A percentile compares a stretch with the other conserved stretches of the same genome.
Evolutionary conservation across 2,797 vertebrate genomes (phyloP).

Genomic region (Eupleurogrammus muticus): DNA sequence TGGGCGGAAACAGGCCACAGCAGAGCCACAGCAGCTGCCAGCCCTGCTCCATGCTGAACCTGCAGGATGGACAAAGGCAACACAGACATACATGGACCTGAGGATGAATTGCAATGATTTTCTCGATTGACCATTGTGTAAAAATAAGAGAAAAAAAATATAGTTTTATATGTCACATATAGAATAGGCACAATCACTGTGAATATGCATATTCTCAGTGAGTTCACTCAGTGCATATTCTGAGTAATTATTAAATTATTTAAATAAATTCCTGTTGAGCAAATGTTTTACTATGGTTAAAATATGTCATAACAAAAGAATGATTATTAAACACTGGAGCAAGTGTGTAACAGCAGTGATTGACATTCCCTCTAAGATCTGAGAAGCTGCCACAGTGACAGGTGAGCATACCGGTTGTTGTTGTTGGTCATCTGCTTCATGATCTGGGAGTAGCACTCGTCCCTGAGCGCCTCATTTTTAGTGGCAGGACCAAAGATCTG

Average conservation of each 20-base stretch:
- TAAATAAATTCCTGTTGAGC: not conserved
- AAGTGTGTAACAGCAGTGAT: not conserved
- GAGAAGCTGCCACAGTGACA: not conserved
- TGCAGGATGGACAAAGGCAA: slow-evolving; percentile 54
- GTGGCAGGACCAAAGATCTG: slow-evolving; percentile 91
- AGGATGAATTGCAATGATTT: too few species aligned
- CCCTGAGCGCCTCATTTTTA: slow-evolving; percentile 85
- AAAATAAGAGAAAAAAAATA: too few species aligned
- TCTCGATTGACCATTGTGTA: too few species aligned
- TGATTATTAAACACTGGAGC: not conserved
- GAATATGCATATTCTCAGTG: too few species aligned
- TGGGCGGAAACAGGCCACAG: slow-evolving; percentile 93
- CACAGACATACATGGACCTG: too few species aligned
- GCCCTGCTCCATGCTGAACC: slow-evolving; percentile 91
- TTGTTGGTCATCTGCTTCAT: slow-evolving; percentile 97
- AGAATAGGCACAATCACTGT: too few species aligned
- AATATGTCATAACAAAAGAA: not conserved
- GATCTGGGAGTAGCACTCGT: slow-evolving; percentile 98
- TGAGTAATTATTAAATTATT: too few species aligned
- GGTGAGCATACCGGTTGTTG: slow-evolving; percentile 84
- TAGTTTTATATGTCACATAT: too few species aligned
- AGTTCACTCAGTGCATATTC: too few species aligned
- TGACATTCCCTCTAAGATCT: too few species aligned
- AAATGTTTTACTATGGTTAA: not conserved
- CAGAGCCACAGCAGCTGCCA: slow-evolving; percentile 98